Base-by-base conservation (phyloP, 2,888 invertebrate genomes). In the Agrilus mali region DNA sequence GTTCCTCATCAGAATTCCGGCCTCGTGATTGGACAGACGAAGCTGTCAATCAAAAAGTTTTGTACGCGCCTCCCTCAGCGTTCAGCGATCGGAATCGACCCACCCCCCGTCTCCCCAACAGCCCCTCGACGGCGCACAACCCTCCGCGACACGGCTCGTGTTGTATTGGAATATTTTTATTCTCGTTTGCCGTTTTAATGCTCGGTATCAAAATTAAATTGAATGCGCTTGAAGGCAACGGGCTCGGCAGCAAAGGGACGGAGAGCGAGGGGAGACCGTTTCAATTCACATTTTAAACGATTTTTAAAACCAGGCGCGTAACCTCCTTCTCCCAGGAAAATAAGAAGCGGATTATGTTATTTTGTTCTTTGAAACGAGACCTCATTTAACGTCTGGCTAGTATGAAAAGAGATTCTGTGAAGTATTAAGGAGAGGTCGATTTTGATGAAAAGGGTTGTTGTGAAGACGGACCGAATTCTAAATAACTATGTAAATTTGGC, bases 21-120 rank as follows among this genome's bases (percentile, higher is more conserved):
- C 70, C 73, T 75, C 74, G 77, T 77, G 75, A 82, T 82, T 82
- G 82, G 82, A 72, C 76, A 77, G 76, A 76, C 74, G 73, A 74
- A 77, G 74, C 79, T 83, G 83, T 83, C 83, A 82, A 82, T 83
- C 82, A 83, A 77, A 69, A 74, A 65, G 64, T 68, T 70, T 65
- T 59, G 59, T 58, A 58, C 63, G 65, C 67, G 60, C 65, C 65
- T 58, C 64, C 63, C 60, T 54, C 53, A 46, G 50, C 46, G 50
- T 53, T 53, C 54, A 47, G 48, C 51, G 53, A 54, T 53, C 53
- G 47, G 53, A 55, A 51, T 50, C 42, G 15, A 35, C 31, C 37
- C 27, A 27, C 27, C 46, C 48, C 50, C 51, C 53, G 64, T 60
- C 63, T 47, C 48, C 48, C 45, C 56, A 59, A 60, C 27, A 27